Evolutionary conservation across 2,888 invertebrate genomes (phyloP).

Genomic region (Deilephila porcellus): DNA sequence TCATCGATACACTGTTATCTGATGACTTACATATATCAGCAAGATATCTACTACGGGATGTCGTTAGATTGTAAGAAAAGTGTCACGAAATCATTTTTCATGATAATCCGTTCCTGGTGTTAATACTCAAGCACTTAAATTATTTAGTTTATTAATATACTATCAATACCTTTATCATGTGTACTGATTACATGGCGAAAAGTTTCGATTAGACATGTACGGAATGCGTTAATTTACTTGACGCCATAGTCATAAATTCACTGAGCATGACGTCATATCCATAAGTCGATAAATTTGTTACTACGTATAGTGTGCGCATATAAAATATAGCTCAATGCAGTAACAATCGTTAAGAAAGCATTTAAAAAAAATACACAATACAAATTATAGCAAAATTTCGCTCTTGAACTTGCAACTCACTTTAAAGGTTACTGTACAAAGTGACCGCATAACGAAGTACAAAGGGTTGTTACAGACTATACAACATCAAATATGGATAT

Average conservation of each 20-base stretch:
- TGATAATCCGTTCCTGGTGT: too few species aligned
- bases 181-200: background rate
- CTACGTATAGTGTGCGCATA: background rate
- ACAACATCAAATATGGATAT: background rate
- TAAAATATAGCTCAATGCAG: background rate
- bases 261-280: background rate
- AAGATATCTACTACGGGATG: too few species aligned
- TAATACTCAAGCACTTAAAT: too few species aligned
- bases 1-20: too few species aligned
- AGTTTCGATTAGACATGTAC: background rate
- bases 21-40: too few species aligned
- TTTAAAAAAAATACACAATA: background rate
- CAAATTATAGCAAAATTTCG: background rate
- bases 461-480: background rate
- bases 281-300: background rate
- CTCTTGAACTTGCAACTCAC: background rate
- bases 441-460: background rate
- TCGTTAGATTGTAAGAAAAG: too few species aligned
- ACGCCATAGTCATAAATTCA: background rate
- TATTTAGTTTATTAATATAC: background rate
- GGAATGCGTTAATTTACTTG: background rate
- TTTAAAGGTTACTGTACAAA: background rate
- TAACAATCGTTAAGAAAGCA: background rate
- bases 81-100: too few species aligned
- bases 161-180: slow-evolving; percentile 10